phyloP scores from a whole-genome alignment of 92 coral and sea anemone species.

The Porites cylindrica region DNA sequence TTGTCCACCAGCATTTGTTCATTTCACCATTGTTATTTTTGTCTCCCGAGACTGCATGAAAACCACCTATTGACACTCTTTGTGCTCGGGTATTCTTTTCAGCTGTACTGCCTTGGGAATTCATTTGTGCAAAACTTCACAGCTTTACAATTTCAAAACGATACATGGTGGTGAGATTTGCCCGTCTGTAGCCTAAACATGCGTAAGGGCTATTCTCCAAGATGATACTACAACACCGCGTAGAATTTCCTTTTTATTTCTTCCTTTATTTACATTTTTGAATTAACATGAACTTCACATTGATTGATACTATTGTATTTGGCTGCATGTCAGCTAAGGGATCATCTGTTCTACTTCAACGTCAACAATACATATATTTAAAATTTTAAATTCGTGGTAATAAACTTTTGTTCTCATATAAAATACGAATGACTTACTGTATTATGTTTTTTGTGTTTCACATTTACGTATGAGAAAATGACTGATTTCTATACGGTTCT shows the following conservation, averaged over 20 bases:
- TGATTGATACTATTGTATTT: background rate
- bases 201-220: background rate
- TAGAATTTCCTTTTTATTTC: background rate
- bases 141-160: no score
- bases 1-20: no score
- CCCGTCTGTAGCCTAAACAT: no score
- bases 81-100: no score
- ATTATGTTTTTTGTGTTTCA: constrained; percentile 6
- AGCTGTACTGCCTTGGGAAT: no score
- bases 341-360: constrained; percentile 19
- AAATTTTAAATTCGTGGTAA: constrained; percentile 14
- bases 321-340: background rate
- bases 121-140: no score
- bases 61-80: no score
- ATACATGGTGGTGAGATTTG: no score
- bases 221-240: background rate
- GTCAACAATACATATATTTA: constrained; percentile 2
- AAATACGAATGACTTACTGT: constrained; percentile 65
- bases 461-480: constrained; percentile 33
- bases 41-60: no score
- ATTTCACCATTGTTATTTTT: no score
- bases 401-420: constrained; percentile 58
- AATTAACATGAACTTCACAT: constrained; percentile 28
- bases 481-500: constrained; percentile 16
- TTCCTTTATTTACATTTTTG: constrained; percentile 34